These are phyloP conservation scores for Lepidochitona cinerea DNA, from an alignment of 2,888 invertebrate genomes.

Conservation along the genomic window DNA sequence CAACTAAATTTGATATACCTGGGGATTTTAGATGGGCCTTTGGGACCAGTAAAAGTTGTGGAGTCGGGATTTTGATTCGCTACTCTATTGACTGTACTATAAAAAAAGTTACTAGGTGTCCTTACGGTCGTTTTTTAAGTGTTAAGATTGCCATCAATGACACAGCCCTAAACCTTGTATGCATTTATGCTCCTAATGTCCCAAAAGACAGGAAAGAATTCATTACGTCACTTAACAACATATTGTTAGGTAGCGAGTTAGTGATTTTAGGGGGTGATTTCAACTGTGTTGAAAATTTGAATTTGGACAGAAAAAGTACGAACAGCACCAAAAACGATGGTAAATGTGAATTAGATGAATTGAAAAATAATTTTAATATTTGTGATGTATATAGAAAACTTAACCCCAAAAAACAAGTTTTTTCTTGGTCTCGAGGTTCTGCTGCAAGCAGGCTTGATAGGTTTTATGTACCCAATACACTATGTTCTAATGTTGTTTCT, in stretches of 20 bases:
- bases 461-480: too few relatives aligned
- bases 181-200: not conserved
- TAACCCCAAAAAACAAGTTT: too few relatives aligned
- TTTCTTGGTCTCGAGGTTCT: too few relatives aligned
- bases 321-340: conserved; percentile 7
- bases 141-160: not conserved
- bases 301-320: too few relatives aligned
- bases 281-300: conserved; percentile 25
- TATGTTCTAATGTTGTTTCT: too few relatives aligned
- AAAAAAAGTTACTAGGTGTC: not conserved
- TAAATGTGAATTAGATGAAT: conserved; percentile 4
- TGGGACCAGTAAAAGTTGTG: not conserved
- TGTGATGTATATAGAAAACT: too few relatives aligned
- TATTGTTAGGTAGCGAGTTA: not conserved
- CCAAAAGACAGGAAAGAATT: not conserved
- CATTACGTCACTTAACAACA: not conserved
- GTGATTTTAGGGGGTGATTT: conserved; percentile 23
- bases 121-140: not conserved
- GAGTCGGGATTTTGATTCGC: not conserved
- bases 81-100: not conserved
- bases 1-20: too few relatives aligned
- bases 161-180: not conserved
- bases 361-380: conserved; percentile 18
- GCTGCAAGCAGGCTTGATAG: too few relatives aligned
- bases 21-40: not conserved